Conservation (phyloP, 2,113 vertebrate species). For the Nannobrachium achirus region DNA sequence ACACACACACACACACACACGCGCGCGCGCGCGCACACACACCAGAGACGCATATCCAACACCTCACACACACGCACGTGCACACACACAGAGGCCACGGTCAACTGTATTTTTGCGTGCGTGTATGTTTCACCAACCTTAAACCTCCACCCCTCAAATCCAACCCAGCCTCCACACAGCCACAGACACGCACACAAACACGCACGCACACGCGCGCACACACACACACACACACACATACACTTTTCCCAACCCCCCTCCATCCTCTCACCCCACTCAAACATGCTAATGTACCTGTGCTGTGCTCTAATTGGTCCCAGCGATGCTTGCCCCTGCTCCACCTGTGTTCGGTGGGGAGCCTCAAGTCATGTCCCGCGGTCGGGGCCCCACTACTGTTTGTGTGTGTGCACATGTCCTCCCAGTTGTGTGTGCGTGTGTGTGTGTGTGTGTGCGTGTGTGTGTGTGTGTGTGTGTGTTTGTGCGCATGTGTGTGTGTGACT, state of each 20-base stretch:
- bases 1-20: conserved; percentile 29
- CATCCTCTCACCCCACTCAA: conserved; percentile 65
- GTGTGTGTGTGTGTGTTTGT: too few species aligned
- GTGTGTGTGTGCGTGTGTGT: not conserved
- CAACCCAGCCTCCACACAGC: too few species aligned
- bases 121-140: conserved; percentile 43
- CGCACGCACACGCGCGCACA: not conserved
- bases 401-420: too few species aligned
- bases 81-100: conserved; percentile 32
- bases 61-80: not conserved
- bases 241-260: not conserved
- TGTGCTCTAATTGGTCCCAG: conserved; percentile 81
- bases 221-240: conserved; percentile 9
- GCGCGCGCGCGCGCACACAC: too few species aligned
- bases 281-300: conserved; percentile 80
- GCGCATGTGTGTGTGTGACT: too few species aligned
- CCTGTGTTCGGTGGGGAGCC: conserved; percentile 74
- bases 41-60: conserved; percentile 32
- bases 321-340: conserved; percentile 72
- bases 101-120: conserved; percentile 26
- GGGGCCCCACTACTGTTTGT: conserved; percentile 59
- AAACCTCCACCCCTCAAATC: conserved; percentile 19
- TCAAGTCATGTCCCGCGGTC: conserved; percentile 71
- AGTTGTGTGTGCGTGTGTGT: conserved; percentile 8
- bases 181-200: not conserved